Evolutionary conservation across 2,888 invertebrate species (phyloP), one percentile per base, ranked within the genome.

Genomic region (Acronicta leporina): DNA sequence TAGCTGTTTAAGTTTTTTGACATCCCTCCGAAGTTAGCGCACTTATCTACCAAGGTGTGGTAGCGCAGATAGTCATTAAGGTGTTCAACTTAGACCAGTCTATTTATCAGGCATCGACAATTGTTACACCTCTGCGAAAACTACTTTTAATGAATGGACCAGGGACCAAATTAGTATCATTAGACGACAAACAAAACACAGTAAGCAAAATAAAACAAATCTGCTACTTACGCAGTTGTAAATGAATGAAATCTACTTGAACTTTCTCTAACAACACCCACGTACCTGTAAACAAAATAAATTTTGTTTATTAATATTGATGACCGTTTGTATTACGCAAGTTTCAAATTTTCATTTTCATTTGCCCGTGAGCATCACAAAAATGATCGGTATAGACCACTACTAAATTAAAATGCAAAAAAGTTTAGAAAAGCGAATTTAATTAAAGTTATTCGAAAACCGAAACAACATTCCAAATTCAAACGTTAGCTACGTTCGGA

Each of bases 161-260:
- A 49, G 30, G 58, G 42, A 54, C 54, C 40, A 56, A 56, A 55
- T 66, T 64, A 61, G 49, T 70, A 54, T 38, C 54, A 40, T 69
- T 67, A 53, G 53, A 58, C 49, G 47, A 49, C 59, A 62, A 54
- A 66, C 54, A 49, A 63, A 43, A 73, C 72, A 68, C 73, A 70
- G 47, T 58, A 77, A 80, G 76, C 73, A 81, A 87, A 85, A 83
- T 79, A 86, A 87, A 87, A 83, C 75, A 85, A 87, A 83, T 85
- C 85, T 84, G 82, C 88, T 90, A 92, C 93, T 93, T 91, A 93
- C 92, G 86, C 86, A 88, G 82, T 86, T 73, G 73, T 73, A 83
- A 88, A 87, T 83, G 81, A 86, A 89, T 84, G 84, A 86, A 83
- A 89, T 85, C 83, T 87, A 89, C 82, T 82, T 87, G 81, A 84